phyloP scores from a whole-genome alignment of 2,888 invertebrate genomes.

The Erannis defoliaria region DNA sequence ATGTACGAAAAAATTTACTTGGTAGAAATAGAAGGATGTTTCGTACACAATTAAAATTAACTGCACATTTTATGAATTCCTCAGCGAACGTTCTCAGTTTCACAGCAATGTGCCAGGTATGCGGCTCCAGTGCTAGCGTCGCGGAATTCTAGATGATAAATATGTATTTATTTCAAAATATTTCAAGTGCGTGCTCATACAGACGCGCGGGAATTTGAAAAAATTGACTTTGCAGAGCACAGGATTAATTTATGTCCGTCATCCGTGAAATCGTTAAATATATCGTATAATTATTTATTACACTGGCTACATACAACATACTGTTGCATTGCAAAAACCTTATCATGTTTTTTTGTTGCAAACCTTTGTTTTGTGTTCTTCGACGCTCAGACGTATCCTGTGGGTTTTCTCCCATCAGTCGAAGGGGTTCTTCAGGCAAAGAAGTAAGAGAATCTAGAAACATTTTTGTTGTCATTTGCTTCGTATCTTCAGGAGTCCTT shows the following conservation, averaged over 20 bases:
- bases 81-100: conserved; percentile 40
- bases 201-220: conserved; percentile 19
- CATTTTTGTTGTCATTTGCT: no score
- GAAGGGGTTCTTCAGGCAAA: no score
- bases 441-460: no score
- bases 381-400: no score
- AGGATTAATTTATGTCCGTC: conserved; percentile 9
- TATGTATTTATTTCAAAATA: conserved; percentile 43
- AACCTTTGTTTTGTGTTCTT: no score
- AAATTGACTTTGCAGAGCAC: conserved; percentile 23
- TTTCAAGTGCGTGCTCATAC: conserved; percentile 24
- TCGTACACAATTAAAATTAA: conserved; percentile 44
- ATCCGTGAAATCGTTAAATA: no score
- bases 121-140: conserved; percentile 51
- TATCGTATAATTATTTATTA: no score
- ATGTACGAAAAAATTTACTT: conserved; percentile 10
- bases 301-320: no score
- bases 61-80: conserved; percentile 41
- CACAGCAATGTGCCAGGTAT: conserved; percentile 48
- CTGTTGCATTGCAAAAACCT: no score
- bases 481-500: no score
- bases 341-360: no score
- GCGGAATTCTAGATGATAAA: conserved; percentile 47
- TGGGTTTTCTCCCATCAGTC: no score
- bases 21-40: conserved; percentile 29